Evolutionary conservation across 2,113 vertebrate species (phyloP), one percentile per base, ranked within the genome.

Genomic region (Myotis lucifugus): DNA sequence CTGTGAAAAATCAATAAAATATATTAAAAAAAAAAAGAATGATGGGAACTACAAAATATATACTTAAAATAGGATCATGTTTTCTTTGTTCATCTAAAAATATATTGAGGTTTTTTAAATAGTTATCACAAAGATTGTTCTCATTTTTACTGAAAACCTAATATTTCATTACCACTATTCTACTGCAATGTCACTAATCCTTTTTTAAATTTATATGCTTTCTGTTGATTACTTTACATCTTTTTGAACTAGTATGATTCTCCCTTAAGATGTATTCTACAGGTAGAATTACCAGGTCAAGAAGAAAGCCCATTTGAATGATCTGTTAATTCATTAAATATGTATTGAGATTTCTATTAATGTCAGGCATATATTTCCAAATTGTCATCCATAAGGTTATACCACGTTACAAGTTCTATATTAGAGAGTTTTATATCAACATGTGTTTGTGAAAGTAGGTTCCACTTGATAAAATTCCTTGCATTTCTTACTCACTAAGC

Each of bases 231-330:
- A 72, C 48, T 95, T 92, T 85, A n/a, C 19, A 40, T 87, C 27
- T 86, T 90, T 94, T 85, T 91, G 18, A 94, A 59, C 32, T 88
- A 64, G 8, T 77, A 9, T 94, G 40, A 64, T 95, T 77, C 85
- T 94, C 21, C n/a, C 27, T 69, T 94, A 95, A 69, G n/a, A 73
- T 95, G 73, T 8, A 70, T 91, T 93, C 34, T 92, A 76, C 56
- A 94, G 83, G 19, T 91, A 42, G 32, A 73, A 50, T 90, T 76
- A 40, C 54, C 72, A 66, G 29, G 34, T 79, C 54, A 92, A 79
- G 84, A 81, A 67, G 34, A 92, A 88, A 76, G 25, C n/a, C 87
- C 15, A 70, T 91, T 87, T 96, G 15, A 89, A 46, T 82, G 48
- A 72, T 73, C 66, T 29, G 79, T 76, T 94, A 46, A 54, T 88